Percentiles rank a stretch among this genome's conserved stretches.
These are phyloP conservation scores for Lissocephala sabroskyi DNA, from an alignment of 2,888 invertebrate species.

Conservation along the genomic window DNA sequence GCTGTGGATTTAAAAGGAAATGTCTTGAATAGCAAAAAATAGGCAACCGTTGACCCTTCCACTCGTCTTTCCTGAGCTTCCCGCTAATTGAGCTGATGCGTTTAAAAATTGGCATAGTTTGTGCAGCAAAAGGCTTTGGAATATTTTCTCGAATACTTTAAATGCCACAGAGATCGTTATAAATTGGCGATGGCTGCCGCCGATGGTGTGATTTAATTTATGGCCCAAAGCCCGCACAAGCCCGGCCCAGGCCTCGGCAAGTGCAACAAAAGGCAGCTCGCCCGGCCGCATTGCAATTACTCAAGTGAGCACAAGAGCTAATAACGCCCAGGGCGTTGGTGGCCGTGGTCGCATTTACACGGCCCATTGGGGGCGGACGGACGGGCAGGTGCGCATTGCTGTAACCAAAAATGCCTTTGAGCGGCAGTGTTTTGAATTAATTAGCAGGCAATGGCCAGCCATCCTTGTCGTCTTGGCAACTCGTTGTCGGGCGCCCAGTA, in stretches of 20 bases:
- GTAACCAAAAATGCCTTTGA: constrained; percentile 53
- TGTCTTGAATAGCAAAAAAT: no score
- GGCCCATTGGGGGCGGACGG: background rate
- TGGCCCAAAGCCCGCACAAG: constrained; percentile 54
- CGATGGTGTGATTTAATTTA: constrained; percentile 63
- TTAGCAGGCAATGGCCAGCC: constrained; percentile 37
- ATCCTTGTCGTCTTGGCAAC: constrained; percentile 28
- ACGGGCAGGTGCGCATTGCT: background rate
- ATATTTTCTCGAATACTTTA: constrained; percentile 41
- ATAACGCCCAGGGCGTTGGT: constrained; percentile 42
- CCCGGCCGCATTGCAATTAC: constrained; percentile 43
- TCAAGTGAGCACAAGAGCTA: constrained; percentile 46
- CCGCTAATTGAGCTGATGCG: constrained; percentile 14
- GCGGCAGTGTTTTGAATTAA: constrained; percentile 67
- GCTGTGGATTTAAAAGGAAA: no score
- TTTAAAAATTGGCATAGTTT: constrained; percentile 23
- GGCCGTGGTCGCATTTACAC: constrained; percentile 3
- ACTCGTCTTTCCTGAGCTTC: no score
- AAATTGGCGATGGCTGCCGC: constrained; percentile 55
- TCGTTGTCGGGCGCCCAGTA: no score
- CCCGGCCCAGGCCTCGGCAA: constrained; percentile 41
- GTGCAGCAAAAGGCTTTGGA: constrained; percentile 38
- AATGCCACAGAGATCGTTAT: constrained; percentile 52
- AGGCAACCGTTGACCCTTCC: no score
- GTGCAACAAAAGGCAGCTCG: constrained; percentile 23